Percentiles rank a stretch among this genome's conserved stretches.
These are phyloP conservation scores for Gryllus bimaculatus DNA, from an alignment of 1,140 invertebrate genomes.

Conservation along the genomic window DNA sequence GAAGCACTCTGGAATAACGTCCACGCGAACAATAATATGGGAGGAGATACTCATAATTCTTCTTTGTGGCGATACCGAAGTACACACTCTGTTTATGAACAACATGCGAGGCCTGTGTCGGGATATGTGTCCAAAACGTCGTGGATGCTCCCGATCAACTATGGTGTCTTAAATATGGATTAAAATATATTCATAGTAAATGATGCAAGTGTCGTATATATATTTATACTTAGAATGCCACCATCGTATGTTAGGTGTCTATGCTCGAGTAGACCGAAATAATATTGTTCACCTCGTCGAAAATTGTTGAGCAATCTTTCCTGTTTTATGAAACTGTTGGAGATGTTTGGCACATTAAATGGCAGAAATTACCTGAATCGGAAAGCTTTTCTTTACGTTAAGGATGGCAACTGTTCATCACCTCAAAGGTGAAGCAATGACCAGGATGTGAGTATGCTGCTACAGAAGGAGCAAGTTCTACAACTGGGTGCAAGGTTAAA, in stretches of 20 bases:
- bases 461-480: conserved; percentile 43
- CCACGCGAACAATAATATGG: too few relatives aligned
- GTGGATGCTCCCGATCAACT: conserved; percentile 46
- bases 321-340: conserved; percentile 81
- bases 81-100: conserved; percentile 46
- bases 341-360: conserved; percentile 60
- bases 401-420: conserved; percentile 29
- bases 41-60: too few relatives aligned
- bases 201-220: too few relatives aligned
- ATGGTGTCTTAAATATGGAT: conserved; percentile 40
- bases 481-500: conserved; percentile 45
- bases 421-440: conserved; percentile 36
- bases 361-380: conserved; percentile 52
- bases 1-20: too few relatives aligned
- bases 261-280: too few relatives aligned
- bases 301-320: too few relatives aligned
- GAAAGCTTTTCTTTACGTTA: conserved; percentile 46
- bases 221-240: neutral
- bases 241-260: too few relatives aligned
- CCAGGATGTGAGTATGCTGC: conserved; percentile 36
- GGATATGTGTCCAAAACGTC: conserved; percentile 57
- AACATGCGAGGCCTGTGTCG: conserved; percentile 55
- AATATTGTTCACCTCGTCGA: too few relatives aligned
- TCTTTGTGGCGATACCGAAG: conserved; percentile 49
- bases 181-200: too few relatives aligned